Evolutionary conservation across 2,888 invertebrate species (phyloP), one percentile per base, ranked within the genome.

Genomic region (Schrankia costaestrigalis): DNA sequence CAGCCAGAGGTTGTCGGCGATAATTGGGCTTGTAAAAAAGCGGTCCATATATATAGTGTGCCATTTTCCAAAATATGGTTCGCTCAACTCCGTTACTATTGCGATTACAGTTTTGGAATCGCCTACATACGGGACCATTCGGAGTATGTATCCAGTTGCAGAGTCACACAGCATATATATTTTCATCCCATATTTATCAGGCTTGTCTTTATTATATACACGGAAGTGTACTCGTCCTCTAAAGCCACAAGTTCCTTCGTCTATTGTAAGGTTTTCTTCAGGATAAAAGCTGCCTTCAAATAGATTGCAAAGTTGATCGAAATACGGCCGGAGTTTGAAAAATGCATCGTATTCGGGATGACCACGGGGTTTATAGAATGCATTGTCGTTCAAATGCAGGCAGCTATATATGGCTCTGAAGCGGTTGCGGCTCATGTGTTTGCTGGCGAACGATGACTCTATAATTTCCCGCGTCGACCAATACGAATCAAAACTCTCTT

Each of bases 401-500:
- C 17, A 17, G 17, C 17, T 17, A 7, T 17, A 17, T 5, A 17
- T 17, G 3, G 17, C 23, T 10, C 23, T 6, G 7, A 23, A 23
- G 4, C 23, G 23, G 11, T 23, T n/a, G n/a, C n/a, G n/a, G n/a
- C n/a, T n/a, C n/a, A n/a, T n/a, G n/a, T n/a, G n/a, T n/a, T n/a
- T n/a, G n/a, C n/a, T n/a, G n/a, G n/a, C n/a, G n/a, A n/a, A n/a
- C n/a, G n/a, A n/a, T n/a, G n/a, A n/a, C n/a, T n/a, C n/a, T n/a
- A n/a, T n/a, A n/a, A 25, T 25, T 8, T 11, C 12, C 13, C 12
- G 3, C 5, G 11, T 25, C 5, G 25, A 25, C 25, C 25, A 25
- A 13, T 25, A 48, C 10, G 39, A 33, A 27, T 48, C 44, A 25
- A 48, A 48, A 19, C 25, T 38, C 37, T 40, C 40, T 21, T 42